Conservation (phyloP, 2,113 vertebrate species). For the Lonchura striata region DNA sequence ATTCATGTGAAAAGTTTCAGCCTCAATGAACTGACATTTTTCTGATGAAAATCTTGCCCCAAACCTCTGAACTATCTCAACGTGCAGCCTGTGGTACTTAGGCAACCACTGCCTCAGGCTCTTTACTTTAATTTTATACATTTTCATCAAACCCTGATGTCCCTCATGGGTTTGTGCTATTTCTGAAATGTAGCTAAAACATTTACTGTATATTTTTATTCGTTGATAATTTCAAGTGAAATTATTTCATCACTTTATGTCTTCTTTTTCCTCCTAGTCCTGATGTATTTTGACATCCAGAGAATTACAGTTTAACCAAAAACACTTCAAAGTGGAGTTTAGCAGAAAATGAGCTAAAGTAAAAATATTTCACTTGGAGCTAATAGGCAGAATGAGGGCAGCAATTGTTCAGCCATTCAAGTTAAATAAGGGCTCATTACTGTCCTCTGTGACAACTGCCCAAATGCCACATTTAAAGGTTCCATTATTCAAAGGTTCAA, state of each 20-base stretch:
- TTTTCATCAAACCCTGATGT: neutral
- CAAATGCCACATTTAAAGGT: neutral
- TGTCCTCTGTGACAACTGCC: neutral
- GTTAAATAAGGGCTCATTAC: neutral
- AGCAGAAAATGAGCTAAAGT: neutral
- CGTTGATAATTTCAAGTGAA: neutral
- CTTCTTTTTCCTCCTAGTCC: neutral
- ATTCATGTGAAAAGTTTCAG: neutral
- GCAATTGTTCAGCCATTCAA: neutral
- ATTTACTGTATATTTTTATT: neutral
- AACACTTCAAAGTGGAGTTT: neutral
- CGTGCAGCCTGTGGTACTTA: neutral
- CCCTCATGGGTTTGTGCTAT: neutral
- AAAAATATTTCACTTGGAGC: neutral
- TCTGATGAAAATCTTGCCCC: slow-evolving; percentile 21
- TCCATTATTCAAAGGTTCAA: neutral
- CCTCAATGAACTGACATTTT: neutral
- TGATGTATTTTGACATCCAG: neutral
- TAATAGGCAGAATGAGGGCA: neutral
- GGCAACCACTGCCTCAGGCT: neutral
- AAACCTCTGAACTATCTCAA: slow-evolving; percentile 39
- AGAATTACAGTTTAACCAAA: neutral
- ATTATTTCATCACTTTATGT: neutral
- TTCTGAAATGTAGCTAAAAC: neutral
- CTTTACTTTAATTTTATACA: slow-evolving; percentile 2